Evolutionary conservation across 2,113 vertebrate genomes (phyloP).

Genomic region (Scomber japonicus): DNA sequence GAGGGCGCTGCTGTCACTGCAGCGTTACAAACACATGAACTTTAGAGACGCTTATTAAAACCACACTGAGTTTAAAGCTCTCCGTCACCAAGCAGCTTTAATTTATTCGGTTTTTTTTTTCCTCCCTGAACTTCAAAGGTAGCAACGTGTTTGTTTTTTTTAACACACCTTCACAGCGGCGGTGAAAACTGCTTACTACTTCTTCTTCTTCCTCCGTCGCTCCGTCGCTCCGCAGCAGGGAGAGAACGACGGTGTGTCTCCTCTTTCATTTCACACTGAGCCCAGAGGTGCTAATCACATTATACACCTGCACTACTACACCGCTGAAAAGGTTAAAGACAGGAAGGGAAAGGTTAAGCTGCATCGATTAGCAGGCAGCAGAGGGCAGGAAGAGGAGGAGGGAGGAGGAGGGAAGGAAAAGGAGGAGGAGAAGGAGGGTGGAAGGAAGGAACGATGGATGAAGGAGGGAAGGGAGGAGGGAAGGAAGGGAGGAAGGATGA

Average conservation of each 20-base stretch:
- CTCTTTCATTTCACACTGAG: slow-evolving; percentile 26
- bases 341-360: slow-evolving; percentile 38
- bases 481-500: no score
- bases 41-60: no score
- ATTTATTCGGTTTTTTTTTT: slow-evolving; percentile 12
- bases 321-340: slow-evolving; percentile 42
- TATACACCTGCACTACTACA: slow-evolving; percentile 35
- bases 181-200: slow-evolving; percentile 26
- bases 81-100: not conserved
- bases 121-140: slow-evolving; percentile 36
- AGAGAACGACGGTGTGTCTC: slow-evolving; percentile 10
- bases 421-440: not conserved
- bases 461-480: no score
- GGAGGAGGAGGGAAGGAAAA: not conserved
- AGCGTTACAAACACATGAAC: no score
- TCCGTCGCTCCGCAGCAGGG: not conserved
- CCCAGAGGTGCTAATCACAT: slow-evolving; percentile 42
- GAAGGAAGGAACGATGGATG: no score
- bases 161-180: not conserved
- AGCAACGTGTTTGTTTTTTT: no score
- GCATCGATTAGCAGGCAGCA: slow-evolving; percentile 21
- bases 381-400: not conserved
- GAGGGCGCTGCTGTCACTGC: no score
- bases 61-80: not conserved
- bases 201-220: slow-evolving; percentile 1